Percentiles rank a stretch among this genome's conserved stretches.
These are phyloP conservation scores for Linurgus olivaceus DNA, from an alignment of 2,797 vertebrate genomes.

Conservation along the genomic window DNA sequence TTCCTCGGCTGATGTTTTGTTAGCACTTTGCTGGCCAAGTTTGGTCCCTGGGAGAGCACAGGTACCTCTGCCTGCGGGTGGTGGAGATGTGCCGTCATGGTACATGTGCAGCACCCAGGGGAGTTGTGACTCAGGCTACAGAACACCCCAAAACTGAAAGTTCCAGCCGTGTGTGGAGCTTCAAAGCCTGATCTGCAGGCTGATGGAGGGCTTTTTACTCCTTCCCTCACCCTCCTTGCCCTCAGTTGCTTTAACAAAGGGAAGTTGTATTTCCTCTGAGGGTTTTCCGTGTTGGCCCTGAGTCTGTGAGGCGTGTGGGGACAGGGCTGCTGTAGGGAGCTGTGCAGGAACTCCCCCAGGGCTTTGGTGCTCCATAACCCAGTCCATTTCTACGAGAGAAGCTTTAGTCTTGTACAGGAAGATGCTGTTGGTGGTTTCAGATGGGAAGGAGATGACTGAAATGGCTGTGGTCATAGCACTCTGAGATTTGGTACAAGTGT, in stretches of 20 bases:
- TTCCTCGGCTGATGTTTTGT: neutral
- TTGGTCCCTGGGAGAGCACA: neutral
- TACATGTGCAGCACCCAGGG: neutral
- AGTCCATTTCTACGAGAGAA: neutral
- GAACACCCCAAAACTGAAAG: neutral
- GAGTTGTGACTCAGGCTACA: neutral
- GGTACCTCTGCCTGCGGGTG: neutral
- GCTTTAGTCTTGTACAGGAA: neutral
- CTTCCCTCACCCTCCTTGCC: neutral
- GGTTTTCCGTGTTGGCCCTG: accelerated
- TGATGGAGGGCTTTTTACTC: neutral
- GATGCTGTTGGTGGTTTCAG: neutral
- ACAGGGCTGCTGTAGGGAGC: neutral
- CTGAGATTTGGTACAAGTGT: neutral
- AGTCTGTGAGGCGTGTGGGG: accelerated
- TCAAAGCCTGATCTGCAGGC: neutral
- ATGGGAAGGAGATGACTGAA: neutral
- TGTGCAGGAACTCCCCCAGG: neutral
- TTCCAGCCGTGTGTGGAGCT: neutral
- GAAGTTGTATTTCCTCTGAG: neutral
- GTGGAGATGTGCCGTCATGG: neutral
- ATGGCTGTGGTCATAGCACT: neutral
- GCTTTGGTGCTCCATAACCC: neutral
- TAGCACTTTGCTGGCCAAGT: neutral
- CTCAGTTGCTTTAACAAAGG: neutral